These are phyloP conservation scores for Gallinago media DNA, from an alignment of 2,113 vertebrate genomes.

Conservation along the genomic window DNA sequence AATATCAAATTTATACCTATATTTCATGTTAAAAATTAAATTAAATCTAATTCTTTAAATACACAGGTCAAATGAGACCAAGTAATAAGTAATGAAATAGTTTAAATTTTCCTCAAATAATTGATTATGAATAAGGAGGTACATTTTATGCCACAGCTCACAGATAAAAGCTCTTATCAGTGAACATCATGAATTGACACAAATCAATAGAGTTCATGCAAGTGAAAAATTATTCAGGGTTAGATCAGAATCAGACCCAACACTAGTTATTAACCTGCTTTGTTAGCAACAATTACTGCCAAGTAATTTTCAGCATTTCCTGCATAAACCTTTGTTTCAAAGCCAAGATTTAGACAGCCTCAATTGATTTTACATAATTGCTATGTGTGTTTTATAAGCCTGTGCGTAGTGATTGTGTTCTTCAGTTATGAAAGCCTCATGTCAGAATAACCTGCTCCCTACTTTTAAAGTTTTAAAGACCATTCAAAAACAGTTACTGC, in stretches of 20 bases:
- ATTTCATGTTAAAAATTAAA: not conserved
- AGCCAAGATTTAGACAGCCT: slow-evolving; percentile 28
- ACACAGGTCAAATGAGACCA: not conserved
- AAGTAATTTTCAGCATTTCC: slow-evolving; percentile 29
- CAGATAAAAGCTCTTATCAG: slow-evolving; percentile 7
- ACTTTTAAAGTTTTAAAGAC: not conserved
- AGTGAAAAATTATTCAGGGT: not conserved
- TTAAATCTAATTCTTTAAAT: not conserved
- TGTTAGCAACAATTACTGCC: slow-evolving; percentile 10
- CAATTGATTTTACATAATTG: slow-evolving; percentile 29
- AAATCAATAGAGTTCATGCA: not conserved
- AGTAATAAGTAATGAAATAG: not conserved
- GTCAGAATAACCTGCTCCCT: not conserved
- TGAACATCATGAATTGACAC: not conserved
- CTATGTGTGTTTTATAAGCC: not conserved
- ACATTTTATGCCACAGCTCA: not conserved
- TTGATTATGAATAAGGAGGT: not conserved
- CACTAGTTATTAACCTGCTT: not conserved
- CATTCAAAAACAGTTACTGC: not conserved
- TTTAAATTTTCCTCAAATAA: not conserved
- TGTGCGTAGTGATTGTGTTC: not conserved
- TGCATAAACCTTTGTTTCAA: slow-evolving; percentile 40
- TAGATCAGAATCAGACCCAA: slow-evolving; percentile 10
- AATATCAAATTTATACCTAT: not conserved
- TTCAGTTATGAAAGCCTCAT: not conserved